Evolutionary conservation across 2,888 invertebrate genomes (phyloP).

Genomic region (Aplocera efformata): DNA sequence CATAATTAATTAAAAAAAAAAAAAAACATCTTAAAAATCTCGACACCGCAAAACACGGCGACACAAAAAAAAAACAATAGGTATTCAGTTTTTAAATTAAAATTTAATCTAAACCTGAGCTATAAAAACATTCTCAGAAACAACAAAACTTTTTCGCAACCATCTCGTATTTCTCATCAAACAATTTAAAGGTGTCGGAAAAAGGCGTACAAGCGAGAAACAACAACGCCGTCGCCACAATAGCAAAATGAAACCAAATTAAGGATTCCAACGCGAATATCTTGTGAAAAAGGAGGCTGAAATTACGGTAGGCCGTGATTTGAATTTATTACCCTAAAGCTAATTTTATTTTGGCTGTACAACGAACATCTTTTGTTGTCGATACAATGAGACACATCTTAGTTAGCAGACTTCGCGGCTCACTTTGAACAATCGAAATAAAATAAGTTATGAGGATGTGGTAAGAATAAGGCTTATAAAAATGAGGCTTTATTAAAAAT

Average conservation of each 20-base stretch:
- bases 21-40: no score
- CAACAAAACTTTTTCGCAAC: constrained; percentile 13
- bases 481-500: no score
- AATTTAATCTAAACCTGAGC: not conserved
- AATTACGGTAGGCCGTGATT: constrained; percentile 73
- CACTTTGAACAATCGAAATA: constrained; percentile 55
- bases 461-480: no score
- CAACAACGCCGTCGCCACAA: constrained; percentile 60
- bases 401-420: constrained; percentile 28
- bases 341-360: constrained; percentile 66
- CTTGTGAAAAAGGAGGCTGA: constrained; percentile 68
- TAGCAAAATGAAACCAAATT: constrained; percentile 72
- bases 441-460: constrained; percentile 26
- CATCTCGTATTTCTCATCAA: constrained; percentile 23
- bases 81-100: not conserved
- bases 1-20: no score
- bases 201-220: constrained; percentile 50
- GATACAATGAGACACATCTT: constrained; percentile 34
- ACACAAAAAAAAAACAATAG: no score
- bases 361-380: constrained; percentile 12
- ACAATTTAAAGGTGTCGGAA: constrained; percentile 36
- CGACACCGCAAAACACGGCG: no score
- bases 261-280: constrained; percentile 70
- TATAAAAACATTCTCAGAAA: constrained; percentile 3
- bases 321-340: constrained; percentile 74